Base-by-base conservation (phyloP, 2,888 invertebrate genomes). In the Chloroclysta siterata region DNA sequence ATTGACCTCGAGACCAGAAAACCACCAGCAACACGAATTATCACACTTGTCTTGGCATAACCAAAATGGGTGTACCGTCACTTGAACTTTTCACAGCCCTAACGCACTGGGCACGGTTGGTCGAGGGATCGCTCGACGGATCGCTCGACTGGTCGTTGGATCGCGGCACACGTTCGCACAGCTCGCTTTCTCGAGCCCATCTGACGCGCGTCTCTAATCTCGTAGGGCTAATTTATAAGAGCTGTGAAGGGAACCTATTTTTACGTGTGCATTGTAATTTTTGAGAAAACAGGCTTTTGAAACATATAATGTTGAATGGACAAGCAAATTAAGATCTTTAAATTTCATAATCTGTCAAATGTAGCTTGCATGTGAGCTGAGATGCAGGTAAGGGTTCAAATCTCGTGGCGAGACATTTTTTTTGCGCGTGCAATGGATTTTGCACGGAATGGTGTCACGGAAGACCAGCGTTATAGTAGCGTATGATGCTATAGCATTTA, bases 121-220 rank as follows among this genome's bases (percentile, higher is more conserved):
- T 48, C 58, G 51, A 60, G 55, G 29, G 14, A 14, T 59, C 60
- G 70, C 64, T 48, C 58, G 51, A 60, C 58, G 29, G 14, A 14
- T 59, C 54, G 59, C 41, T 42, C 54, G 55, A 57, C 50, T 55
- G 56, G 44, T 56, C 65, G 66, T 36, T 41, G 54, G 61, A 51
- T 15, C 62, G 46, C 28, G 33, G 11, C 5, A 33, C 54, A 41
- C 65, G 65, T 61, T 58, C 55, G 58, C 4, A 1, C 58, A 5
- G 51, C 29, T 17, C 55, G 54, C 41, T n/a, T 6, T 10, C 58
- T 48, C 52, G 51, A 29, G 42, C 51, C 51, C 65, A 50, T 65
- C 65, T 65, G 65, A 42, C 44, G 65, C 46, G 58, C 33, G n/a
- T 14, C 8, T 60, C 54, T 65, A 65, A 62, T 65, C 65, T 65